These are phyloP conservation scores for zebrafish (Danio rerio) DNA, from an alignment of 2,113 vertebrate species.

Conservation along the genomic window GRCz12tu NC_133185.1:32956501-32957000, in stretches of 20 bases:
- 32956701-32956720: constrained; percentile 90
- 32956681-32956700: constrained; percentile 94
- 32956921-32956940: constrained; percentile 74
- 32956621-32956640: background rate
- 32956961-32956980: constrained; percentile 87
- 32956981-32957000: constrained; percentile 94
- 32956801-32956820: constrained; percentile 75
- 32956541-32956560: background rate
- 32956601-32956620: background rate
- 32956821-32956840: background rate
- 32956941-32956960: constrained; percentile 92
- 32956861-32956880: no score
- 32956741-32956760: constrained; percentile 89
- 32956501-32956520: background rate
- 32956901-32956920: background rate
- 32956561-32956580: background rate
- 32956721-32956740: constrained; percentile 95
- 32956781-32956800: constrained; percentile 89
- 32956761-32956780: constrained; percentile 92
- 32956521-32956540: background rate
- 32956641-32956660: constrained; percentile 90
- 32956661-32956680: constrained; percentile 91
- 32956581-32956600: background rate
- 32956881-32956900: no score
- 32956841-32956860: no score